Evolutionary conservation across 2,113 vertebrate genomes (phyloP).

Genomic region (Herpailurus yagouaroundi): DNA sequence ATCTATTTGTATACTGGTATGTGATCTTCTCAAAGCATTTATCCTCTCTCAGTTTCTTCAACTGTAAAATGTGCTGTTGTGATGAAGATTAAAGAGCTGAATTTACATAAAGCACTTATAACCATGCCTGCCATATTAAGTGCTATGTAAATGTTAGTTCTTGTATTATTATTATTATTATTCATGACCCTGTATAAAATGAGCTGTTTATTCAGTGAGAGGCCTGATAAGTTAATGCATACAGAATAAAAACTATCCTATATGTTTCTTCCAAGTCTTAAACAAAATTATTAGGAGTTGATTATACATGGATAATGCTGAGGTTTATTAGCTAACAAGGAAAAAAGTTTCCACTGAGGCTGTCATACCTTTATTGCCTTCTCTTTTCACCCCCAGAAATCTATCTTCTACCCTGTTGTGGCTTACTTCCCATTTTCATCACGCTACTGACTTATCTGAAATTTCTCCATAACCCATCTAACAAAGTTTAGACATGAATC

Average conservation of each 20-base stretch:
- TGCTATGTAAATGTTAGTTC: not conserved
- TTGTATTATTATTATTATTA: not conserved
- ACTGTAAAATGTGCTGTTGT: not conserved
- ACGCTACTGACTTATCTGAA: not conserved
- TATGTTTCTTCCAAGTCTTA: not conserved
- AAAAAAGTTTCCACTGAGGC: not conserved
- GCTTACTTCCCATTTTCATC: conserved; percentile 10
- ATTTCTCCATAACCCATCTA: not conserved
- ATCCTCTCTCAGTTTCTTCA: not conserved
- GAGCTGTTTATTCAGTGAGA: not conserved
- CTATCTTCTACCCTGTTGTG: not conserved
- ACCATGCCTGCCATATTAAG: not conserved
- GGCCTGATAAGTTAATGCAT: not conserved
- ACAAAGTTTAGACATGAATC: not conserved
- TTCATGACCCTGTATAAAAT: not conserved
- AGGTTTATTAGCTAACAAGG: not conserved
- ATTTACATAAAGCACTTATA: not conserved
- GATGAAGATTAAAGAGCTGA: not conserved
- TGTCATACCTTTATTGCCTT: not conserved
- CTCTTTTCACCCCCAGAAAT: conserved; percentile 32
- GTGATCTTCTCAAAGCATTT: not conserved
- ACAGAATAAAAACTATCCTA: not conserved
- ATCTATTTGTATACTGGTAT: not conserved
- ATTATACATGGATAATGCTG: not conserved
- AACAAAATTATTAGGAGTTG: not conserved